A percentile compares a stretch with the other conserved stretches of the same genome.
phyloP scores from a whole-genome alignment of 1,140 invertebrate species.

The Oryzaephilus surinamensis region DNA sequence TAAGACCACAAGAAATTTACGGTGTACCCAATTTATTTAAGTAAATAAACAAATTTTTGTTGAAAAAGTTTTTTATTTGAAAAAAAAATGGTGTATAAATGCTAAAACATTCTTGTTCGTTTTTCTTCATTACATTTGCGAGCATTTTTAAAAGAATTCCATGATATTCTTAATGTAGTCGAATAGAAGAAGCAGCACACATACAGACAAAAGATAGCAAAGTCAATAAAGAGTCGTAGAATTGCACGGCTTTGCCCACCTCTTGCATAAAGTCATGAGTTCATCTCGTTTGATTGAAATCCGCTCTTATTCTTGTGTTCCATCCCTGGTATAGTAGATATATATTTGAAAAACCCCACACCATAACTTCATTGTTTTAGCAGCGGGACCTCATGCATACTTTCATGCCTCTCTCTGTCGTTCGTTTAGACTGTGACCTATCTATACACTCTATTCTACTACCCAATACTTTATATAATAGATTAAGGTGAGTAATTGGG shows the following conservation, averaged over 20 bases:
- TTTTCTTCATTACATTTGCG: too few relatives aligned
- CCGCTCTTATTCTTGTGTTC: slow-evolving; percentile 35
- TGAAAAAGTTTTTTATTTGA: slow-evolving; percentile 6
- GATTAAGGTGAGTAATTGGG: slow-evolving; percentile 11
- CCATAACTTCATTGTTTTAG: slow-evolving; percentile 33
- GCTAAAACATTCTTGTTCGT: too few relatives aligned
- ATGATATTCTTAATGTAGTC: slow-evolving; percentile 13
- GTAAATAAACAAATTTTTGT: slow-evolving; percentile 1
- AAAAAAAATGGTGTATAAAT: slow-evolving; percentile 1
- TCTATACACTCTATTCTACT: too few relatives aligned
- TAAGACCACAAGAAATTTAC: background rate
- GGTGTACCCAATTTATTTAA: background rate
- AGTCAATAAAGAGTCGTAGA: slow-evolving; percentile 18
- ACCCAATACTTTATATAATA: slow-evolving; percentile 11
- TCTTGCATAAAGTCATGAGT: slow-evolving; percentile 37
- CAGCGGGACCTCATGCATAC: slow-evolving; percentile 34
- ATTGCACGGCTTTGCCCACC: slow-evolving; percentile 25
- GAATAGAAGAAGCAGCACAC: slow-evolving; percentile 10
- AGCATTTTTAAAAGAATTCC: slow-evolving; percentile 10
- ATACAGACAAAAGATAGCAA: slow-evolving; percentile 13
- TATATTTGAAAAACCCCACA: slow-evolving; percentile 35
- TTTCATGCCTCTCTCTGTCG: slow-evolving; percentile 31
- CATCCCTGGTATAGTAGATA: too few relatives aligned
- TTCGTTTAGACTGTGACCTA: slow-evolving; percentile 18
- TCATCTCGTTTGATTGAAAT: slow-evolving; percentile 38